A percentile compares a stretch with the other conserved stretches of the same genome.
Conservation (phyloP, 1,140 invertebrate species). For the Drosophila burlai region DNA sequence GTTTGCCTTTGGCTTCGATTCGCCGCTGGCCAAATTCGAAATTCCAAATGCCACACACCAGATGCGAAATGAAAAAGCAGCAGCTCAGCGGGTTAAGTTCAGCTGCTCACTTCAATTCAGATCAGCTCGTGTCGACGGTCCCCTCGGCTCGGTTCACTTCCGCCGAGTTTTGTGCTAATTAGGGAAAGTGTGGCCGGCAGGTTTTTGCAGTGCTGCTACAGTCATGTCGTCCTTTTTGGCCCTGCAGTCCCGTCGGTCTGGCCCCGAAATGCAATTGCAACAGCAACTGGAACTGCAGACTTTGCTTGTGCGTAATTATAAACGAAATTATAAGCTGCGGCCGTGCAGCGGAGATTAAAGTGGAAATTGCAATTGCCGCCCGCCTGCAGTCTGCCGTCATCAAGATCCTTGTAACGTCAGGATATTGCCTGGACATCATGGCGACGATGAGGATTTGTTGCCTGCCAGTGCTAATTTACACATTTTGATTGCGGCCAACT, state of each 20-base stretch:
- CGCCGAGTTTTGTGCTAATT: constrained; percentile 65
- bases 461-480: constrained; percentile 75
- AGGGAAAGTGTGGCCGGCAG: constrained; percentile 73
- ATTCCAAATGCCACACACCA: constrained; percentile 12
- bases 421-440: constrained; percentile 31
- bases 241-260: background rate
- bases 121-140: constrained; percentile 12
- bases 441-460: constrained; percentile 66
- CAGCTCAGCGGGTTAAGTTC: constrained; percentile 31
- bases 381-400: constrained; percentile 30
- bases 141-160: constrained; percentile 26
- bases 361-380: constrained; percentile 73
- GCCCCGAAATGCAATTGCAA: constrained; percentile 11
- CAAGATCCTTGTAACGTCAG: constrained; percentile 36
- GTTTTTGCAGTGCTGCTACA: constrained; percentile 20
- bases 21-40: constrained; percentile 34
- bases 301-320: constrained; percentile 76
- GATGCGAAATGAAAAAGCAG: constrained; percentile 6
- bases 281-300: constrained; percentile 38
- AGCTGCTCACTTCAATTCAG: constrained; percentile 20
- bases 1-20: constrained; percentile 14
- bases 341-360: constrained; percentile 71
- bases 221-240: constrained; percentile 1
- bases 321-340: constrained; percentile 81
- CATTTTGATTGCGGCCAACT: constrained; percentile 76